Base-by-base conservation (phyloP, 2,888 invertebrate species). In the Alsophila aescularia region DNA sequence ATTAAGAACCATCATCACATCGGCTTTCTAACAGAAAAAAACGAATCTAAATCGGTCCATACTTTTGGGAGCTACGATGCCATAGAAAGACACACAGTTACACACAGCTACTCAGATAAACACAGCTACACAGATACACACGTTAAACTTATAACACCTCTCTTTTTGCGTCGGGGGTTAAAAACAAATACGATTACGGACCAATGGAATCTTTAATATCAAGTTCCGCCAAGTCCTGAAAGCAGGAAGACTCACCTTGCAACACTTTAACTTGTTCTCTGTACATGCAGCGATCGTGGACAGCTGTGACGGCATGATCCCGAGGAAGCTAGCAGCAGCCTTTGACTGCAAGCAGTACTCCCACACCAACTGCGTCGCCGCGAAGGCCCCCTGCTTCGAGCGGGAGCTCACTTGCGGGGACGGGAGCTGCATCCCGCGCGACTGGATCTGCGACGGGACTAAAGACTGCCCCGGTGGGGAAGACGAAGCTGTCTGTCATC, bases 401-500 rank as follows among this genome's bases (percentile, higher is more conserved):
- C 90, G 92, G 35, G 94, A 94, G 81, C 83, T 93, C 62, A 78
- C 87, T 16, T 94, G 94, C 61, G 72, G 77, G 0, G 94, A 94
- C 64, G 92, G 92, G 0, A 87, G 93, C 6, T 94, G 94, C 70
- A 90, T 94, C 39, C 93, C 94, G 0, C 73, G 89, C 8, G 93
- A 93, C 57, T 94, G 94, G 94, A 82, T 93, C 40, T 95, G 95
- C 69, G 94, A 95, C 64, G 92, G 93, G 1, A 92, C 92, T 10
- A 79, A 80, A 0, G 95, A 95, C 71, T 95, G 95, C 60, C 81
- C 90, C 3, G 92, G 89, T 57, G 94, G 93, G 0, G 94, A 94
- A 21, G 95, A 95, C 64, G 95, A 95, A 70, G 74, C 80, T 1
- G 81, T 90, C 35, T 95, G 95, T 66, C 61, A 70, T 0, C 61